Base-by-base conservation (phyloP, 2,888 invertebrate genomes). In the Acholoe squamosa region DNA sequence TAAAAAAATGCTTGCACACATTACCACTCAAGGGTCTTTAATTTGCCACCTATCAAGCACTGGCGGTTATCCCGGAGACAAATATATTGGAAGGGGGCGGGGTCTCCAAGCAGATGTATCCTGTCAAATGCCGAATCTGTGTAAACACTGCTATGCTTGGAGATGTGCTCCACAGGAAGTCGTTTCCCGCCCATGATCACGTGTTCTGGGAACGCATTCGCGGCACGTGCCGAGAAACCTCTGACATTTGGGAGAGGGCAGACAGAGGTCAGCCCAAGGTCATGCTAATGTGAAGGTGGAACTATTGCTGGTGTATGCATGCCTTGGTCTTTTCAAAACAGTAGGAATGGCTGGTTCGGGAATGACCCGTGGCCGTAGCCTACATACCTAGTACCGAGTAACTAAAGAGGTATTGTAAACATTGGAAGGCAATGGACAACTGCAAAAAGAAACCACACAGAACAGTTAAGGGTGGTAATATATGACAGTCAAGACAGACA, bases 141-240 rank as follows among this genome's bases (percentile, higher is more conserved):
- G 61, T 61, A n/a, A 61, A 19, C 76, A 25, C 76, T 25, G 61
- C 61, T 76, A 14, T 16, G 76, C 76, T 76, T 76, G 76, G 76
- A 28, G 76, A 76, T 5, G 28, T 16, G 31, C 76, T n/a, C 80
- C 22, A n/a, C 43, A 25, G 80, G 80, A 43, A 80, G 31, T 28
- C 43, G n/a, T n/a, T 33, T 43, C 80, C 80, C 80, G 80, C 43
- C 80, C 5, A 19, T 16, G 76, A 19, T 71, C 31, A 19, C 80
- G 43, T 22, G 43, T 33, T 16, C 43, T 14, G 80, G 43, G 34
- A 16, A 34, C 80, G 80, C 80, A 80, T 80, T 34, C 80, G 33
- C 80, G 80, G 43, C 80, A 43, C 80, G 80, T 80, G 80, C 80
- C 80, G 80, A 43, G 22, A 80, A n/a, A 80, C 80, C 80, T 80